These are phyloP conservation scores for Cryptus viduatorius DNA, from an alignment of 2,888 invertebrate species.

Conservation along the genomic window DNA sequence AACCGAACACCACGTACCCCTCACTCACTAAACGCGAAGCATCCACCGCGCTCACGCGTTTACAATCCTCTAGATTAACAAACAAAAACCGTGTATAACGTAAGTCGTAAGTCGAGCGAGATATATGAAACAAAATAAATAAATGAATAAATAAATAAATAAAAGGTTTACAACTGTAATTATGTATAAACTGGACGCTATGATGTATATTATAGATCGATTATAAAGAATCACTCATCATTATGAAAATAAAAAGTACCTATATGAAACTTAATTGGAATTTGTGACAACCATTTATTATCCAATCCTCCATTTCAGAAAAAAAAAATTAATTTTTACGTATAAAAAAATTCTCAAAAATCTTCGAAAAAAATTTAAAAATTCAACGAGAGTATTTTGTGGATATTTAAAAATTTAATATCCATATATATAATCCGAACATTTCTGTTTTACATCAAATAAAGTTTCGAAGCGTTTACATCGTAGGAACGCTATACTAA, in stretches of 20 bases:
- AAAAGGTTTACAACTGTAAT: conserved; percentile 84
- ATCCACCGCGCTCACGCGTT: conserved; percentile 51
- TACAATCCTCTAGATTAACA: conserved; percentile 49
- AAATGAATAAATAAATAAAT: conserved; percentile 30
- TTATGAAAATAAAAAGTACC: conserved; percentile 80
- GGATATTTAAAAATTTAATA: too few species aligned
- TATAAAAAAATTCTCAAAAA: not conserved
- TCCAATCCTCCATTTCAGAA: not conserved
- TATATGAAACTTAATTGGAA: conserved; percentile 70
- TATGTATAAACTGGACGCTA: conserved; percentile 85
- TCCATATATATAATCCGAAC: too few species aligned
- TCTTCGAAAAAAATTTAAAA: not conserved
- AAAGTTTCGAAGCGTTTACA: too few species aligned
- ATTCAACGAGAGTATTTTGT: too few species aligned
- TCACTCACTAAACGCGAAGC: conserved; percentile 46
- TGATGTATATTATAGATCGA: conserved; percentile 85
- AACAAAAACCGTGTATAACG: conserved; percentile 56
- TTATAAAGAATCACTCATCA: conserved; percentile 84
- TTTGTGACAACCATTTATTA: not conserved
- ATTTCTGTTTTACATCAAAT: too few species aligned
- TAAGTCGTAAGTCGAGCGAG: conserved; percentile 62
- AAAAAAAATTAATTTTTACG: not conserved
- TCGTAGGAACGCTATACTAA: too few species aligned
- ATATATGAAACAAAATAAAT: conserved; percentile 45
- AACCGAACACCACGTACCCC: conserved; percentile 47